These are phyloP conservation scores for Argyresthia goedartella DNA, from an alignment of 2,888 invertebrate species.

Conservation along the genomic window DNA sequence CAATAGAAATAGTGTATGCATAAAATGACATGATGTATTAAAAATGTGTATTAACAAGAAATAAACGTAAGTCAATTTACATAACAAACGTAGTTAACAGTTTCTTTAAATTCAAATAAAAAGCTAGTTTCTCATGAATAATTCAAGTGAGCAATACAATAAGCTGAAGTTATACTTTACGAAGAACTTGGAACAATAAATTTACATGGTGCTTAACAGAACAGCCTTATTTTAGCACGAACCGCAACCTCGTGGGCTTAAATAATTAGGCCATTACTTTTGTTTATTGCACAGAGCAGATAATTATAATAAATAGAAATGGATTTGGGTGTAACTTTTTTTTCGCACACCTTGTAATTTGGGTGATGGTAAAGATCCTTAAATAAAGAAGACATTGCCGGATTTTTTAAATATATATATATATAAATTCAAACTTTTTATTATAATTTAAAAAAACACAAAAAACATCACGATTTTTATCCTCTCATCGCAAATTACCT, in stretches of 20 bases:
- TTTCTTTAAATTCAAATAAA: too few relatives aligned
- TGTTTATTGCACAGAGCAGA: slow-evolving; percentile 39
- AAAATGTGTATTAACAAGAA: too few relatives aligned
- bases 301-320: background rate
- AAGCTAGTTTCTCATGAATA: too few relatives aligned
- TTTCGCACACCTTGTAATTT: background rate
- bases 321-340: background rate
- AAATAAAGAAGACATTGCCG: background rate
- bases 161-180: slow-evolving; percentile 13
- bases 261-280: slow-evolving; percentile 60
- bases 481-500: background rate
- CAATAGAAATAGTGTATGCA: too few relatives aligned
- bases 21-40: too few relatives aligned
- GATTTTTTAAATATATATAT: background rate
- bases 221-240: slow-evolving; percentile 32
- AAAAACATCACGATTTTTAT: background rate
- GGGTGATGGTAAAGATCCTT: background rate
- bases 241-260: slow-evolving; percentile 25
- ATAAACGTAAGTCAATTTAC: too few relatives aligned
- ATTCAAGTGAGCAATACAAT: too few relatives aligned
- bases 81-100: too few relatives aligned
- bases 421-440: too few relatives aligned
- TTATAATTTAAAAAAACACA: background rate
- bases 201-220: slow-evolving; percentile 38
- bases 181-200: slow-evolving; percentile 38